Evolutionary conservation across 1,140 invertebrate genomes (phyloP).

Genomic region (Leptestheria dahalacensis): DNA sequence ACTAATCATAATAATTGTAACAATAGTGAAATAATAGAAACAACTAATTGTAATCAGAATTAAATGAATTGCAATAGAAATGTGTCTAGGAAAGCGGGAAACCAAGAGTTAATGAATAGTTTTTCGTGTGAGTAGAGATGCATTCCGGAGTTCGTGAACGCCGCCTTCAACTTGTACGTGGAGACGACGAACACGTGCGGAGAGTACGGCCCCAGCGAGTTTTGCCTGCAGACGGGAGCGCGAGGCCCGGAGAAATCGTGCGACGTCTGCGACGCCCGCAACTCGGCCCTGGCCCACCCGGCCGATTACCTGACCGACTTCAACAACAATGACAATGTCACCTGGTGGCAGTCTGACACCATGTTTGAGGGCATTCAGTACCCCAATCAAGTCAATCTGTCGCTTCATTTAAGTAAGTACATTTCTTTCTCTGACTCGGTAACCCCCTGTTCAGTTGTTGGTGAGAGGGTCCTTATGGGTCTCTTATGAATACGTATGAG

Average conservation of each 20-base stretch:
- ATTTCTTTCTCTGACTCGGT: not conserved
- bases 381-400: conserved; percentile 82
- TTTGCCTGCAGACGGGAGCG: conserved; percentile 73
- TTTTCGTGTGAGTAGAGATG: conserved; percentile 49
- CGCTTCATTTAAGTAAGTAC: conserved; percentile 64
- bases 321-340: conserved; percentile 71
- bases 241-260: conserved; percentile 38
- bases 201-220: conserved; percentile 52
- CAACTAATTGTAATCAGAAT: too few species aligned
- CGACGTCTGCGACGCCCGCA: conserved; percentile 38
- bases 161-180: conserved; percentile 70
- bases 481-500: too few species aligned
- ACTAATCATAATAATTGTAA: too few species aligned
- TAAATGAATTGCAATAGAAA: too few species aligned
- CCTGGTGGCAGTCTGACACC: conserved; percentile 98
- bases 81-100: not conserved
- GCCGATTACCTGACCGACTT: conserved; percentile 76
- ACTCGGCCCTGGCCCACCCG: conserved; percentile 44
- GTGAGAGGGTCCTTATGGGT: too few species aligned
- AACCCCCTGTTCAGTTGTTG: too few species aligned
- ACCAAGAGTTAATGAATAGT: not conserved
- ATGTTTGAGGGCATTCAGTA: conserved; percentile 85
- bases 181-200: conserved; percentile 94
- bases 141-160: conserved; percentile 90
- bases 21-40: not conserved